Conservation (phyloP, 1,140 invertebrate genomes). For the Philaenus spumarius region DNA sequence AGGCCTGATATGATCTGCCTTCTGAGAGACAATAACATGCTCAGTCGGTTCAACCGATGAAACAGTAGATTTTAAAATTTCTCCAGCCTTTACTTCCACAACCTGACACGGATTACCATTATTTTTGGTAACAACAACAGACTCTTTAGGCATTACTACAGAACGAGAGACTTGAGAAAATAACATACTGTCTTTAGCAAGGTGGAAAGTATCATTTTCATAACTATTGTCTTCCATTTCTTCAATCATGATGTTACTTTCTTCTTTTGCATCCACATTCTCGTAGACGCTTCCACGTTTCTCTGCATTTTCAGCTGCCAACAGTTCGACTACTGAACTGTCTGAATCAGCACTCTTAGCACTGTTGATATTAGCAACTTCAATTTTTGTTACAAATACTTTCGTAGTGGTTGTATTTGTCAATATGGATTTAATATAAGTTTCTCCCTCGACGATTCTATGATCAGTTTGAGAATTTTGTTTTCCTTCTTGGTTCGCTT, state of each 20-base stretch:
- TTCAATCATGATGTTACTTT: constrained; percentile 9
- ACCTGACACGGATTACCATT: constrained; percentile 37
- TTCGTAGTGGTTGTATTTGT: constrained; percentile 1
- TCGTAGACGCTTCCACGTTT: constrained; percentile 29
- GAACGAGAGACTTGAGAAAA: constrained; percentile 61
- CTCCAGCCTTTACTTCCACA: constrained; percentile 51
- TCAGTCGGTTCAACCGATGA: constrained; percentile 42
- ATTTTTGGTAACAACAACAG: constrained; percentile 26
- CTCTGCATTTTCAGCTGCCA: not conserved
- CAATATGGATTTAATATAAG: constrained; percentile 7
- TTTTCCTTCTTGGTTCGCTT: constrained; percentile 27
- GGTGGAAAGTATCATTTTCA: constrained; percentile 44
- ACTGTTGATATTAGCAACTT: constrained; percentile 7
- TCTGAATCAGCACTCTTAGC: not conserved
- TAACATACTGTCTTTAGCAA: constrained; percentile 58
- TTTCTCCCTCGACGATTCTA: constrained; percentile 1
- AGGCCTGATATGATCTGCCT: constrained; percentile 30
- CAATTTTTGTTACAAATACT: constrained; percentile 15
- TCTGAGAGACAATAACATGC: constrained; percentile 40
- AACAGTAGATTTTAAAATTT: constrained; percentile 46
- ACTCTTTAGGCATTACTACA: constrained; percentile 35
- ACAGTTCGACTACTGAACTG: not conserved
- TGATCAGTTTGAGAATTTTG: constrained; percentile 29
- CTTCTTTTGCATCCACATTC: constrained; percentile 27
- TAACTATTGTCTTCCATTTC: constrained; percentile 29